These are phyloP conservation scores for Heliconius cydno DNA, from an alignment of 2,888 invertebrate genomes.

Conservation along the genomic window DNA sequence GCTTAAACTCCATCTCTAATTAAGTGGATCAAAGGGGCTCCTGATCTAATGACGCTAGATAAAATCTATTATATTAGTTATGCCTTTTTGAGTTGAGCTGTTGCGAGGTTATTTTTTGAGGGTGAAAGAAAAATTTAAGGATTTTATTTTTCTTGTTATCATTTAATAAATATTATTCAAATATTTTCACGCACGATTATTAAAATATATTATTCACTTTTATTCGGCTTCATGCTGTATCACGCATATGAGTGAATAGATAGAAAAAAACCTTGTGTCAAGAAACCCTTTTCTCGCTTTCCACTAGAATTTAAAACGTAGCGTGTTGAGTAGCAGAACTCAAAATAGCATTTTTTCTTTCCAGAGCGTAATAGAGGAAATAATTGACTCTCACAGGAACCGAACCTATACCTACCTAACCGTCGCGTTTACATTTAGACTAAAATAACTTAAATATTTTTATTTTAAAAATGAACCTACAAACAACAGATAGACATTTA, in stretches of 20 bases:
- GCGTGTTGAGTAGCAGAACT: background rate
- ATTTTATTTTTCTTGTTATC: background rate
- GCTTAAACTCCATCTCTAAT: conserved; percentile 16
- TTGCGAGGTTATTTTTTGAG: background rate
- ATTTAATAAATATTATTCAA: background rate
- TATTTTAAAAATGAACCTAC: background rate
- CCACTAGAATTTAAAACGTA: background rate
- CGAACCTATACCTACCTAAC: background rate
- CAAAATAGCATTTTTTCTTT: background rate
- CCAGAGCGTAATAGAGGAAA: background rate
- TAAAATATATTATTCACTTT: background rate
- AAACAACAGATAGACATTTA: background rate
- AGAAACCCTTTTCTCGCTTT: background rate
- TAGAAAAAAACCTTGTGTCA: background rate
- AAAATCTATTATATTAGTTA: conserved; percentile 28
- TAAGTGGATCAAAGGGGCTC: conserved; percentile 29
- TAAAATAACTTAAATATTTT: background rate
- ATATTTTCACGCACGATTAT: background rate
- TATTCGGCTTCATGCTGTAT: background rate
- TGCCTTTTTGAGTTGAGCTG: conserved; percentile 14
- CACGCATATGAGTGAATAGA: background rate
- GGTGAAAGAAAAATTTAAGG: background rate
- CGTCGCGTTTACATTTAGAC: background rate
- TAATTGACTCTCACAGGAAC: background rate
- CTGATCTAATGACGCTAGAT: conserved; percentile 29